These are phyloP conservation scores for Acrocyrtus sp. DNA, from an alignment of 2,888 invertebrate species.

Conservation along the genomic window DNA sequence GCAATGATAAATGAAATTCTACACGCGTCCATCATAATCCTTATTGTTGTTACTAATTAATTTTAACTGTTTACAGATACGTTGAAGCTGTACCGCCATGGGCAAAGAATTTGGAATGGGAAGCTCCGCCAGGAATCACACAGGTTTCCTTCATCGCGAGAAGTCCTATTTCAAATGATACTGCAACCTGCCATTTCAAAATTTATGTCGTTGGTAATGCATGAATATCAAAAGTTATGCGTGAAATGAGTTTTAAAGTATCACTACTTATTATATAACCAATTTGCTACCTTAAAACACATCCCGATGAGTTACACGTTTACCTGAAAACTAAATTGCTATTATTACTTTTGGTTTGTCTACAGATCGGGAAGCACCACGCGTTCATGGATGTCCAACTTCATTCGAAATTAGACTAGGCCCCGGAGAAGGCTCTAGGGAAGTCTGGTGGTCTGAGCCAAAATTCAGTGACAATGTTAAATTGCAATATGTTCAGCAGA, in stretches of 20 bases:
- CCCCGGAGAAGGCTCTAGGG: constrained; percentile 70
- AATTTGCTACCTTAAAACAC: too few species aligned
- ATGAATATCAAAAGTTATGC: too few species aligned
- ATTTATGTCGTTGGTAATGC: constrained; percentile 72
- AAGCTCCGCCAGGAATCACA: constrained; percentile 72
- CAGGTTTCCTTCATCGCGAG: constrained; percentile 72
- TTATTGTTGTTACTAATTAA: too few species aligned
- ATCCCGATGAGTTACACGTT: too few species aligned
- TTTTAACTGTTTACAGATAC: constrained; percentile 67
- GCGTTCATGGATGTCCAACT: constrained; percentile 72
- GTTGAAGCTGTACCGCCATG: constrained; percentile 73
- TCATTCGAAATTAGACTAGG: constrained; percentile 72
- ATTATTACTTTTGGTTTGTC: too few species aligned
- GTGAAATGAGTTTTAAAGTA: too few species aligned
- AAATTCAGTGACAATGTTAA: constrained; percentile 72
- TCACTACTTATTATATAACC: too few species aligned
- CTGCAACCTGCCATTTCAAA: constrained; percentile 72
- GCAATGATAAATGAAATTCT: too few species aligned
- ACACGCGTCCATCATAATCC: not conserved
- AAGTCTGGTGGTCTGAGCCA: constrained; percentile 76
- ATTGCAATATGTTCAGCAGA: constrained; percentile 69
- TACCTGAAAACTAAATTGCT: too few species aligned
- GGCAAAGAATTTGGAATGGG: constrained; percentile 73
- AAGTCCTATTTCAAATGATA: constrained; percentile 70
- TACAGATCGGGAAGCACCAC: constrained; percentile 71